Conservation (phyloP, 2,113 vertebrate genomes). For the Hippocampus abdominalis region DNA sequence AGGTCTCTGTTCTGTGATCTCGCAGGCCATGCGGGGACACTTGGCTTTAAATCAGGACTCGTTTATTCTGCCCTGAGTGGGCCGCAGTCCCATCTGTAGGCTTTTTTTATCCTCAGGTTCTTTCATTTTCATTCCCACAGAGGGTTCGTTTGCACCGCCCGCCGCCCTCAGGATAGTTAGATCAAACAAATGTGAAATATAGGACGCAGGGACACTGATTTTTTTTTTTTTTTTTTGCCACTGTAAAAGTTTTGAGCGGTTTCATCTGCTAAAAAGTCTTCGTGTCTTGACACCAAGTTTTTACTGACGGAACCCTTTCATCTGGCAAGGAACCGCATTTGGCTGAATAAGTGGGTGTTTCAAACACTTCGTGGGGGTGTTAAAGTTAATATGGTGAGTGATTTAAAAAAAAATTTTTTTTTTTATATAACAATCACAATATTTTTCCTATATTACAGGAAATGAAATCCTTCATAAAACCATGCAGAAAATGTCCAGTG, state of each 20-base stretch:
- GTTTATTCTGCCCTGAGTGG: constrained; percentile 41
- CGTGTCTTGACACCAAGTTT: not conserved
- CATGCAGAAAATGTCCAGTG: not conserved
- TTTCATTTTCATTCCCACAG: constrained; percentile 53
- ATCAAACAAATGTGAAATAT: constrained; percentile 20
- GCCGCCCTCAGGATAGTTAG: constrained; percentile 33
- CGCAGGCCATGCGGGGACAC: constrained; percentile 33
- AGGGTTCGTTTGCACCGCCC: constrained; percentile 15
- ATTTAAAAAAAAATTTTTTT: too few relatives aligned
- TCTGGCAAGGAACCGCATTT: not conserved
- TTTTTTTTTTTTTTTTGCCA: not conserved
- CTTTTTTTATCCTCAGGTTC: constrained; percentile 51
- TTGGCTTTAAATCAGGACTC: constrained; percentile 44
- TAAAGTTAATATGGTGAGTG: not conserved
- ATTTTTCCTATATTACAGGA: too few relatives aligned
- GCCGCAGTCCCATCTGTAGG: constrained; percentile 38
- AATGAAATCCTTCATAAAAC: not conserved
- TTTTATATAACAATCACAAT: too few relatives aligned
- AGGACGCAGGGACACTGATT: not conserved
- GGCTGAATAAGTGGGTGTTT: not conserved
- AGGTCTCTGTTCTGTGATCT: constrained; percentile 52
- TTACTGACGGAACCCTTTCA: not conserved
- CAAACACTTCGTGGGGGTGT: not conserved
- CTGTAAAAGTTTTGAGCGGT: not conserved
- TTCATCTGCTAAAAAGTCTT: not conserved